Percentiles rank a stretch among this genome's conserved stretches.
Evolutionary conservation across 2,113 vertebrate genomes (phyloP).

Genomic region (Bubo scandiacus): DNA sequence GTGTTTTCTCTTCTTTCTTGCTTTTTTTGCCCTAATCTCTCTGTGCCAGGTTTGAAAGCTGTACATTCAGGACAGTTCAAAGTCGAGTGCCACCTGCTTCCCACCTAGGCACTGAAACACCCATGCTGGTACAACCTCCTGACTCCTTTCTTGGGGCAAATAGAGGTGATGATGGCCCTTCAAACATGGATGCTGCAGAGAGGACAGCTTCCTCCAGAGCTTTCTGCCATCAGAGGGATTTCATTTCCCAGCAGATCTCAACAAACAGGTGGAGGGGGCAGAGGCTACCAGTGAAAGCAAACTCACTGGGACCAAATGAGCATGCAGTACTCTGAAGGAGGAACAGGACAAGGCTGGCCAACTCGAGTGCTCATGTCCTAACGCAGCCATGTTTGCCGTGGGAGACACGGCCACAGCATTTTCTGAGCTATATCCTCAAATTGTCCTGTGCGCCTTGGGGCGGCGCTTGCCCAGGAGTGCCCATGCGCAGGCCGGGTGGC

Average conservation of each 20-base stretch:
- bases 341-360: neutral
- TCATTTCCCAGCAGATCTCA: neutral
- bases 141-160: neutral
- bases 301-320: accelerated
- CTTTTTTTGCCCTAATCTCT: accelerated
- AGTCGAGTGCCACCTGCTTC: neutral
- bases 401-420: accelerated
- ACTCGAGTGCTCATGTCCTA: neutral
- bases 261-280: neutral
- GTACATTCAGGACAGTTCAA: neutral
- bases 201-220: neutral
- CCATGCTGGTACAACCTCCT: accelerated
- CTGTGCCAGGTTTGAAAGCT: neutral
- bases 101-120: neutral
- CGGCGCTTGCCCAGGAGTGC: neutral
- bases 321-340: neutral
- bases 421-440: neutral
- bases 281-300: neutral
- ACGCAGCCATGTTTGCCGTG: accelerated
- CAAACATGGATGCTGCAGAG: accelerated
- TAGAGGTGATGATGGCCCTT: neutral
- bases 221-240: neutral
- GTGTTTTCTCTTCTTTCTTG: neutral
- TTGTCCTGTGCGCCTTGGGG: accelerated
- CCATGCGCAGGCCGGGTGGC: neutral